A percentile compares a stretch with the other conserved stretches of the same genome.
phyloP scores from a whole-genome alignment of 2,888 invertebrate genomes.

The Neuroscelio doddi region DNA sequence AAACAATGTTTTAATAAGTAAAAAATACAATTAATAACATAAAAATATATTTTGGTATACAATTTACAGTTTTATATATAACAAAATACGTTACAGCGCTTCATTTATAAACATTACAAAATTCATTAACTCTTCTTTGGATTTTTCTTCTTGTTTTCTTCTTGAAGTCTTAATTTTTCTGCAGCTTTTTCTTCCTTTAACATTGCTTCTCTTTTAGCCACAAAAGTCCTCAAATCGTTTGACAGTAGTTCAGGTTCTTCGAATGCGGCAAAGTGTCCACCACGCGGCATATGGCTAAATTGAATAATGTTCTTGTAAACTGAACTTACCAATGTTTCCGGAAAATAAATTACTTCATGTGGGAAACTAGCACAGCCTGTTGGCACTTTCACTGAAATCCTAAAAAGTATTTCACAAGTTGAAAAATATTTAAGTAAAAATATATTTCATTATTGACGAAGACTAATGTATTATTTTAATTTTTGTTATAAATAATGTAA shows the following conservation, averaged over 20 bases:
- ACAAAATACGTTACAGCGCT: no score
- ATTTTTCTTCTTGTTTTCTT: constrained; percentile 17
- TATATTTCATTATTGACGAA: no score
- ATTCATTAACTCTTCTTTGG: background rate
- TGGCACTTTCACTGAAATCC: constrained; percentile 80
- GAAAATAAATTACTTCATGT: constrained; percentile 77
- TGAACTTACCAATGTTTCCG: constrained; percentile 76
- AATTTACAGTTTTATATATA: no score
- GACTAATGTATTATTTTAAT: no score
- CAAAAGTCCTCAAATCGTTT: constrained; percentile 81
- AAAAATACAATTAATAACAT: no score
- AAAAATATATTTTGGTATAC: no score
- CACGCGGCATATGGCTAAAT: constrained; percentile 78
- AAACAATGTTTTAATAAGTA: no score
- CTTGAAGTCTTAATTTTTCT: constrained; percentile 19
- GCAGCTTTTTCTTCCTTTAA: constrained; percentile 20
- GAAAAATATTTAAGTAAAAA: background rate
- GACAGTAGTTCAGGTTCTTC: constrained; percentile 83
- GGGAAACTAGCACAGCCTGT: constrained; percentile 84
- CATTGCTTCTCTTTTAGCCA: constrained; percentile 66
- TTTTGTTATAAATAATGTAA: constrained; percentile 6
- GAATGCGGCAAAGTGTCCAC: constrained; percentile 91
- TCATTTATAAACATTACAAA: no score
- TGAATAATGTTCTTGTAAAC: constrained; percentile 81
- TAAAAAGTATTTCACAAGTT: constrained; percentile 67